Evolutionary conservation across 2,797 vertebrate species (phyloP), one percentile per base, ranked within the genome.

Genomic region (Microctenopoma stevenorrisi): DNA sequence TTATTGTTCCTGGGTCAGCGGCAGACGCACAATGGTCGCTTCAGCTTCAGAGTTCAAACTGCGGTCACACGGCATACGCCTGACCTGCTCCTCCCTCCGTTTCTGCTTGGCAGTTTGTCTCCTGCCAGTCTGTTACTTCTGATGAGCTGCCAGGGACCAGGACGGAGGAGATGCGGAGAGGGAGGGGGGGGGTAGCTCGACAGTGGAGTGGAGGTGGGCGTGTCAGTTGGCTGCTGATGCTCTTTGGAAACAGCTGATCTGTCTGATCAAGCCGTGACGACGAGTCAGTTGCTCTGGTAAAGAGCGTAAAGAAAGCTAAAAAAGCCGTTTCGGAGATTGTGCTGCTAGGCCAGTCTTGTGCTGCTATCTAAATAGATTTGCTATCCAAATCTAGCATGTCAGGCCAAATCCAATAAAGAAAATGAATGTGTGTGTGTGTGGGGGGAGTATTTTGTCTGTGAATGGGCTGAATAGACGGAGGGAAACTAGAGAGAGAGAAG

Each of bases 111-210:
- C 86, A 79, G 73, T 77, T 74, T 70, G 72, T 89, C 73, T 80
- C 68, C 49, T n/a, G 79, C 81, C 88, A 83, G 86, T 87, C 88
- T 90, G 88, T 78, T 87, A 56, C 64, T 80, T 50, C 78, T 89
- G 86, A 85, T 60, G 75, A 74, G 74, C 62, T 87, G 88, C 90
- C 91, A 92, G 81, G 42, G 64, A 58, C 56, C 60, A 18, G 72
- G 59, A 64, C 65, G 15, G 50, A 76, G 43, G 68, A 67, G 63
- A n/a, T 35, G 30, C 1, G 2, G 22, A 12, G 40, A 18, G 30
- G 48, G 49, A 40, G 33, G 35, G 40, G 42, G 37, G 26, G 59
- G 28, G 37, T 18, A 67, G 59, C 46, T 52, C 22, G 42, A 54
- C 54, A 28, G 51, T 15, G 25, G 50, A 40, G 5, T 7, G 44